Evolutionary conservation across 1,140 invertebrate genomes (phyloP).

Genomic region (Ptiloglossa arizonensis): DNA sequence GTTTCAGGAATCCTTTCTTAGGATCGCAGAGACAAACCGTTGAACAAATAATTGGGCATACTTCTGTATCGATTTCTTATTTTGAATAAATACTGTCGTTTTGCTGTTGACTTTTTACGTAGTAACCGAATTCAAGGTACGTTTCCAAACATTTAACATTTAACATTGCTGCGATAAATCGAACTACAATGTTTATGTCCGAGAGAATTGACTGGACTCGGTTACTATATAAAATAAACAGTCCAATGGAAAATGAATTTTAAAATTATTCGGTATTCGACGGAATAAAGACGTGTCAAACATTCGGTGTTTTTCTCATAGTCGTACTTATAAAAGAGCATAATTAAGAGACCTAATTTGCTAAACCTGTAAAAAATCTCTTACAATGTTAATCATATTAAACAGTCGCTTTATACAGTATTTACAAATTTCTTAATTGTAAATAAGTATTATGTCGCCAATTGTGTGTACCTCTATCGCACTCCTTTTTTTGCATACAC

Average conservation of each 20-base stretch:
- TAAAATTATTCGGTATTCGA: constrained; percentile 7
- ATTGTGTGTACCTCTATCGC: constrained; percentile 33
- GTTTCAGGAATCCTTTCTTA: constrained; percentile 69
- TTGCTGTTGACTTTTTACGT: background rate
- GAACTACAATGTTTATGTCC: background rate
- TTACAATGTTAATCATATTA: constrained; percentile 69
- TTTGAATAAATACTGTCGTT: constrained; percentile 51
- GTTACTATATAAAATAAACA: constrained; percentile 5
- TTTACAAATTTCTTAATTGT: constrained; percentile 74
- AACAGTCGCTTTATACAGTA: constrained; percentile 79
- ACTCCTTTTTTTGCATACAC: background rate
- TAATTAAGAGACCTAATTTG: constrained; percentile 54
- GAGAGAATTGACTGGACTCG: background rate
- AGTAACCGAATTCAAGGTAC: background rate
- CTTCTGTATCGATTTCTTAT: constrained; percentile 64
- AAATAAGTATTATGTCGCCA: constrained; percentile 56
- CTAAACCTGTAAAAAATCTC: constrained; percentile 64
- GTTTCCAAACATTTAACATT: background rate
- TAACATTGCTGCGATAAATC: background rate
- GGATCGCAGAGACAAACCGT: constrained; percentile 73
- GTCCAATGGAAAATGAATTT: background rate
- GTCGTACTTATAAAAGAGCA: constrained; percentile 23
- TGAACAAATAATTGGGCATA: constrained; percentile 62
- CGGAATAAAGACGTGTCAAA: constrained; percentile 1
- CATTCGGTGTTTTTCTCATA: background rate